These are phyloP conservation scores for Podarcis raffonei DNA, from an alignment of 2,113 vertebrate genomes.

Conservation along the genomic window DNA sequence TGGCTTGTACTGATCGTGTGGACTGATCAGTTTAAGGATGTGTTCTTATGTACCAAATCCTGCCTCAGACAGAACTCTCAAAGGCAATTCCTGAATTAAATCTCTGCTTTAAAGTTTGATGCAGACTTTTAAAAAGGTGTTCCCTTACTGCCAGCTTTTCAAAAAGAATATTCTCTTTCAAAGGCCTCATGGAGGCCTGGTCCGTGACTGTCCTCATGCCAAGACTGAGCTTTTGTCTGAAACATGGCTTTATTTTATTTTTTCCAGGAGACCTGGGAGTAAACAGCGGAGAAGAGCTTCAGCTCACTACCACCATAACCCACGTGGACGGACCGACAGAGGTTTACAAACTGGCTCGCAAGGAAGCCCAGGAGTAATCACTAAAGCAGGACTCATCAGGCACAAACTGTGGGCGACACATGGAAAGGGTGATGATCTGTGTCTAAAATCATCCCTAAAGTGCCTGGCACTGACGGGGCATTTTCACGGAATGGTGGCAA, in stretches of 20 bases:
- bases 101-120: neutral
- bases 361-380: conserved; percentile 90
- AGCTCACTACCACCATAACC: conserved; percentile 96
- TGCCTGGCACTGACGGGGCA: conserved; percentile 23
- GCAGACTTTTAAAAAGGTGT: too few relatives aligned
- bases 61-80: neutral
- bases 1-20: too few relatives aligned
- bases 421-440: neutral
- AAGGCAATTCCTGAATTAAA: neutral
- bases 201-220: neutral
- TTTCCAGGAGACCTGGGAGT: conserved; percentile 81
- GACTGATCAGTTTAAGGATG: neutral
- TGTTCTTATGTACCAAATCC: neutral
- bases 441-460: neutral
- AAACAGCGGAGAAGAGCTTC: conserved; percentile 90
- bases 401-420: conserved; percentile 6
- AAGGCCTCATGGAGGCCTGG: neutral
- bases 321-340: conserved; percentile 91
- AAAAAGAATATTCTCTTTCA: neutral
- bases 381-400: conserved; percentile 4
- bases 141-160: neutral
- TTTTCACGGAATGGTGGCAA: conserved; percentile 31
- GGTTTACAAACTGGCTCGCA: conserved; percentile 93
- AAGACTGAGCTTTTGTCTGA: fast-evolving
- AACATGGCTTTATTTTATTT: neutral